Evolutionary conservation across 2,888 invertebrate species (phyloP).

Genomic region (Limnephilus rhombicus): DNA sequence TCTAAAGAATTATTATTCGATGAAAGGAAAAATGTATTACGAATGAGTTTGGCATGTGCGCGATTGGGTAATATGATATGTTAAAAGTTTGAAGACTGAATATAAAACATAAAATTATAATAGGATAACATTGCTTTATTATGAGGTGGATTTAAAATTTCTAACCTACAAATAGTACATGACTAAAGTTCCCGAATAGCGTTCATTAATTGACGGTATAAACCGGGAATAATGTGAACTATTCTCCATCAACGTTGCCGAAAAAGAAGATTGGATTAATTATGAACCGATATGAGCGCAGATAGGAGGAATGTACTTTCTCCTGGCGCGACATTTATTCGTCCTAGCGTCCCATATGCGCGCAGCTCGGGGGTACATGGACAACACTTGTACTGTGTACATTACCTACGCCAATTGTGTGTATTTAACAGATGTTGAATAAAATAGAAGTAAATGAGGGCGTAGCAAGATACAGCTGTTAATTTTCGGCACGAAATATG

Average conservation of each 20-base stretch:
- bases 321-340: slow-evolving; percentile 29
- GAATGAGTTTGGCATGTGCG: not conserved
- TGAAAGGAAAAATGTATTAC: not conserved
- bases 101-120: not conserved
- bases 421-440: not conserved
- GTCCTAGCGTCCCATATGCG: not conserved
- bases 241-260: not conserved
- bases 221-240: not conserved
- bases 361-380: not conserved
- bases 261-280: not conserved
- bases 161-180: slow-evolving; percentile 17
- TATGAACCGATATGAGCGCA: not conserved
- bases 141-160: not conserved
- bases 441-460: slow-evolving; percentile 12
- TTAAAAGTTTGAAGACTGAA: not conserved
- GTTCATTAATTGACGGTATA: not conserved
- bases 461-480: slow-evolving; percentile 40
- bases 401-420: slow-evolving; percentile 4
- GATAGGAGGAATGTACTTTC: slow-evolving; percentile 28
- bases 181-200: not conserved
- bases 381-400: not conserved
- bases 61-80: not conserved
- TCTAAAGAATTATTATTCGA: not conserved
- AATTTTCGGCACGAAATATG: slow-evolving; percentile 40
- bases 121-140: not conserved